Evolutionary conservation across 2,113 vertebrate genomes (phyloP).

Genomic region (Ictidomys tridecemlineatus): DNA sequence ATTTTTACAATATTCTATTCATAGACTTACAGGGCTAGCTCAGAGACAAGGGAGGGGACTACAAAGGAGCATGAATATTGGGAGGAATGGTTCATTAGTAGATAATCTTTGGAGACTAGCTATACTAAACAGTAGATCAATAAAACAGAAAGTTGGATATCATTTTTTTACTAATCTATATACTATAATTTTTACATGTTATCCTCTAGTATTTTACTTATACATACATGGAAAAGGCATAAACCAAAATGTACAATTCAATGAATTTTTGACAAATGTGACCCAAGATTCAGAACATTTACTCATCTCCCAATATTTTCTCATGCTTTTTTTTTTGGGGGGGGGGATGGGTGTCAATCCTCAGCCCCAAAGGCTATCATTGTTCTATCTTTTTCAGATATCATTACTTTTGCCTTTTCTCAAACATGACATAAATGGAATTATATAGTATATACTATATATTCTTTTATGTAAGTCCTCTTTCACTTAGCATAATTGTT

Average conservation of each 20-base stretch:
- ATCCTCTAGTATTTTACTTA: neutral
- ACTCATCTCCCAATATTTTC: neutral
- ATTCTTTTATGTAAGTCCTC: neutral
- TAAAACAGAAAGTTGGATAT: conserved; percentile 11
- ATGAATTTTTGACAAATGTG: conserved; percentile 20
- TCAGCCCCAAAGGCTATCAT: neutral
- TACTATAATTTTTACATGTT: neutral
- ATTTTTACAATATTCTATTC: neutral
- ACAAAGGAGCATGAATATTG: neutral
- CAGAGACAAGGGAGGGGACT: neutral
- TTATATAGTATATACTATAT: neutral
- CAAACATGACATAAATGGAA: conserved; percentile 33
- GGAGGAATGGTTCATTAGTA: neutral
- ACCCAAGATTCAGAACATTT: neutral
- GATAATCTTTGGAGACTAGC: conserved; percentile 28
- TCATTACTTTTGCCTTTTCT: conserved; percentile 19
- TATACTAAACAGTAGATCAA: neutral
- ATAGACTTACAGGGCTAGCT: neutral
- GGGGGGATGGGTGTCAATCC: neutral
- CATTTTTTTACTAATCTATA: conserved; percentile 22
- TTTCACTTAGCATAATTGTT: neutral
- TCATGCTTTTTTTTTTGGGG: neutral
- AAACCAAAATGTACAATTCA: conserved; percentile 28
- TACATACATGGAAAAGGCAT: neutral
- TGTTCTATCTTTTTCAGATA: neutral